Conservation (phyloP, 2,797 vertebrate genomes). For the Apogon talboti region DNA sequence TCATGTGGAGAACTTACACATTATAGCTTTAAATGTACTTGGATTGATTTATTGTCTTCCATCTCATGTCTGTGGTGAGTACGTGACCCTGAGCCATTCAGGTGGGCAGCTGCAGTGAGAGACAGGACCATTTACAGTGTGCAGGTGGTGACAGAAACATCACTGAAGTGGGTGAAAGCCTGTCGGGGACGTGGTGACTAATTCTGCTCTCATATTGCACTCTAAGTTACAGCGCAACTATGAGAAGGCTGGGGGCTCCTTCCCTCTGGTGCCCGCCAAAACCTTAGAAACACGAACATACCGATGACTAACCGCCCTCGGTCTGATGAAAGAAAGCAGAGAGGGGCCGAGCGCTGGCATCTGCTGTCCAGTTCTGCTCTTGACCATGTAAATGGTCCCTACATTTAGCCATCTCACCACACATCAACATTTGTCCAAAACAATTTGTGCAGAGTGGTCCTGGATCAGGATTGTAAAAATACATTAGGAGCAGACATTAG, state of each 20-base stretch:
- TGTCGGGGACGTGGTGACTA: constrained; percentile 54
- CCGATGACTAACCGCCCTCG: constrained; percentile 40
- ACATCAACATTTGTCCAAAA: constrained; percentile 76
- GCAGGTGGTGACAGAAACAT: constrained; percentile 51
- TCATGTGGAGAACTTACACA: too few relatives aligned
- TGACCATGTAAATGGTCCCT: constrained; percentile 48
- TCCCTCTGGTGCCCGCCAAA: constrained; percentile 3
- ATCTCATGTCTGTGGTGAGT: constrained; percentile 12
- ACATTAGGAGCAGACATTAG: constrained; percentile 81
- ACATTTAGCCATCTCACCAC: constrained; percentile 46
- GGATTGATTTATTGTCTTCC: background rate
- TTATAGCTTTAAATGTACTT: too few relatives aligned
- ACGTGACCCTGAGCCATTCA: constrained; percentile 18
- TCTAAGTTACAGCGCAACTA: constrained; percentile 47
- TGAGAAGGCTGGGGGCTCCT: constrained; percentile 32
- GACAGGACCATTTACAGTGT: constrained; percentile 22
- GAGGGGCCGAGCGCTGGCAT: constrained; percentile 38
- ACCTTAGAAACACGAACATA: constrained; percentile 17
- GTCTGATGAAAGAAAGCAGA: constrained; percentile 47
- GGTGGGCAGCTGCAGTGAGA: constrained; percentile 34
- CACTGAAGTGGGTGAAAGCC: constrained; percentile 31
- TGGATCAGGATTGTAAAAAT: constrained; percentile 70
- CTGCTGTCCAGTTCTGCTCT: constrained; percentile 15
- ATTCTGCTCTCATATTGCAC: constrained; percentile 55
- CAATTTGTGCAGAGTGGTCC: constrained; percentile 76